Base-by-base conservation (phyloP, 1,140 invertebrate genomes). In the Drosophila biarmipes region DNA sequence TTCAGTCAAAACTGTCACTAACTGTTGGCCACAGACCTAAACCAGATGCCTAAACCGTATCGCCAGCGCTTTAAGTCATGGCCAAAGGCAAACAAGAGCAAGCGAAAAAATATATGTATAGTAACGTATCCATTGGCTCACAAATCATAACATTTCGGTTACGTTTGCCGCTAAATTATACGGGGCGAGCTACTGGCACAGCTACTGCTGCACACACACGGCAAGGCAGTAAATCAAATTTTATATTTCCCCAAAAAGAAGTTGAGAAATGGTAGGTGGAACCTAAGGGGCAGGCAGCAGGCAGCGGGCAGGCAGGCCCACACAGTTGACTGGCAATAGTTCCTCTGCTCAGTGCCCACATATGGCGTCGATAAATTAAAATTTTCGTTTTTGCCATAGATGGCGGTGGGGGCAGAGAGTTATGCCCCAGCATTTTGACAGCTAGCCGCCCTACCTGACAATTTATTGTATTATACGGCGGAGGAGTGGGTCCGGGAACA, bases 341-440 rank as follows among this genome's bases (percentile, higher is more conserved):
- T 81, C 69, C 78, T 58, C 74, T 76, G 82, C 82, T 82, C 78
- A 67, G 58, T 90, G 86, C 86, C 86, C 86, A 90, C 86, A 90
- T 90, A 90, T 90, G 86, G 86, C 76, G 86, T 90, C 86, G 87
- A 90, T 90, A 90, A 90, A 90, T 90, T 90, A 90, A 90, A 90
- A 90, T 90, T 85, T 86, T 81, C 78, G 61, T 80, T 80, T 80
- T 78, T 73, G 56, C 61, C 35, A 68, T 57, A 73, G 42, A 64
- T 42, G 37, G 10, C n/a, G 24, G 21, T 10, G 8, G 19, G 4
- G 10, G 19, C 0, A 67, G 56, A 73, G 77, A 66, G 84, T 75
- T 68, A 87, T 90, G 80, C 67, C 76, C 76, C 59, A 64, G 85
- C 80, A 78, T 77, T 90, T 84, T 90, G 84, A 89, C 85, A 90